Base-by-base conservation (phyloP, 2,113 vertebrate genomes). In the Glareola pratincola region DNA sequence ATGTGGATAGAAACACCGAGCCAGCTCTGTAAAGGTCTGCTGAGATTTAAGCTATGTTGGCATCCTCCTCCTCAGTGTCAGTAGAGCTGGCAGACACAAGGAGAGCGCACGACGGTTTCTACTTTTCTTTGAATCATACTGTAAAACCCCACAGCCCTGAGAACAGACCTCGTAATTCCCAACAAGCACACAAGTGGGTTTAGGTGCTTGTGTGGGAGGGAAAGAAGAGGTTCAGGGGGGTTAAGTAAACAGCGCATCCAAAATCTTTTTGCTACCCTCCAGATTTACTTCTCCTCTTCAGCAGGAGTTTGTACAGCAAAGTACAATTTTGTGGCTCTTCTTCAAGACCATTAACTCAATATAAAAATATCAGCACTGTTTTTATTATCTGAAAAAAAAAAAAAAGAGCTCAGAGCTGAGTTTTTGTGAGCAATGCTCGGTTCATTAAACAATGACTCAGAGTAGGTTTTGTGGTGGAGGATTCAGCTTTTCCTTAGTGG, bases 361-460 rank as follows among this genome's bases (percentile, higher is more conserved):
- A 93, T 97, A 97, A 97, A 97, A 93, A 95, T 95, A 97, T 96
- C 94, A 96, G 78, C 94, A 95, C 88, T 97, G 95, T 96, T 97
- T 97, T 97, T 81, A 96, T 95, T 96, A 96, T 96, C 92, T 95
- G 66, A 90, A 93, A 92, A 94, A 59, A 57, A 57, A 43, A 57
- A 57, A 43, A 96, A 92, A 76, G 54, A 76, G 50, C 77, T 85
- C 67, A 24, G 77, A 90, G 91, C 62, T 90, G 90, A 92, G 92
- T 63, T 92, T 96, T 92, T 95, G 93, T 4, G 43, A 96, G 90
- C 92, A 95, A 76, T 48, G 77, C 80, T 96, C 30, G 54, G 83
- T 97, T 96, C 94, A 96, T 96, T 97, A 97, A 96, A 95, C 95
- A 96, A 62, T 97, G 97, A 97, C 91, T 97, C 97, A 97, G 90